Evolutionary conservation across 2,888 invertebrate species (phyloP).

Genomic region (Watsonalla cultraria): DNA sequence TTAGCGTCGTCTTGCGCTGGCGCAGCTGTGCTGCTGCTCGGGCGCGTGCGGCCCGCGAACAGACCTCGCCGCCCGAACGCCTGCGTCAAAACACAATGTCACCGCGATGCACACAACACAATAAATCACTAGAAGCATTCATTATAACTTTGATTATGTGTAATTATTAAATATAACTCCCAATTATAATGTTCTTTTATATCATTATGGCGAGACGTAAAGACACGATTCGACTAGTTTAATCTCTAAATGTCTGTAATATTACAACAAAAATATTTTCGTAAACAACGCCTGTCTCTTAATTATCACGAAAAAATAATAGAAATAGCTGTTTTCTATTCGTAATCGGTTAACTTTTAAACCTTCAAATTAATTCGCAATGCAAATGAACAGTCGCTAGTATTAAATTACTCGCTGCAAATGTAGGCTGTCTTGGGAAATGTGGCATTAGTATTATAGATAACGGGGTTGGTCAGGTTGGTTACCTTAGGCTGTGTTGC

Average conservation of each 20-base stretch:
- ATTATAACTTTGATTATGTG: no score
- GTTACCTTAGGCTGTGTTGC: conserved; percentile 56
- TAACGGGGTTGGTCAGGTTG: conserved; percentile 15
- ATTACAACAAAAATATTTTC: no score
- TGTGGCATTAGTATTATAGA: not conserved
- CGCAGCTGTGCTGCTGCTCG: conserved; percentile 48
- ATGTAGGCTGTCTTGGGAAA: not conserved
- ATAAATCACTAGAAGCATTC: not conserved
- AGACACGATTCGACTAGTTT: no score
- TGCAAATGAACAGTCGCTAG: conserved; percentile 30
- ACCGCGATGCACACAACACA: not conserved
- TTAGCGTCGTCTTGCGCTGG: conserved; percentile 43
- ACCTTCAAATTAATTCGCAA: conserved; percentile 34
- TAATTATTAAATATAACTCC: no score
- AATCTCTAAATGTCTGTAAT: no score
- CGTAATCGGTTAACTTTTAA: not conserved
- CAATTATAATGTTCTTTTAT: no score
- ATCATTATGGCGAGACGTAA: no score
- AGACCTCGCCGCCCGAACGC: conserved; percentile 64
- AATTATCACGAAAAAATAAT: no score
- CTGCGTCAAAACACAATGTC: conserved; percentile 38
- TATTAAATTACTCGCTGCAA: conserved; percentile 2
- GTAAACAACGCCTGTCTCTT: no score
- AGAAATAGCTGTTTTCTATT: not conserved
- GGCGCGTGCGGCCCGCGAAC: conserved; percentile 62